Evolutionary conservation across 1,140 invertebrate species (phyloP), one percentile per base, ranked within the genome.

Genomic region (Sycophaga agraensis): DNA sequence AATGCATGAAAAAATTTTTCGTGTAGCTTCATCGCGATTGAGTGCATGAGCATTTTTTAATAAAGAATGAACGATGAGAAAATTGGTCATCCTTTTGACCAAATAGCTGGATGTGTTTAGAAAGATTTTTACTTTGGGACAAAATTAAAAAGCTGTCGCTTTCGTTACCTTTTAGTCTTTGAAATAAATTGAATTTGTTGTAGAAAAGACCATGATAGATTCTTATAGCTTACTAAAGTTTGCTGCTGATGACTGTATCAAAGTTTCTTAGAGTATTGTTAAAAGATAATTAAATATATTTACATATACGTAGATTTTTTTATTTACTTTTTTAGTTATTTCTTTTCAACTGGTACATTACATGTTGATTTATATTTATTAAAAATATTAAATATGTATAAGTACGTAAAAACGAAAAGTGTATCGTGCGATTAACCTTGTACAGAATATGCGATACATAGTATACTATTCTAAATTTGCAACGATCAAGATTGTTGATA

Each of bases 321-420:
- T 59, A 28, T 62, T 22, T 54, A 59, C 39, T 64, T 66, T 48
- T 59, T 45, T 48, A 66, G 57, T 39, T 64, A 69, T 63, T 65
- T 63, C 59, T 66, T 63, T 64, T 66, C 64, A 55, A 63, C 63
- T 46, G 60, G 49, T 60, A 66, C 48, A 54, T 46, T 48, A 65
- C 67, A 65, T 63, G 59, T 65, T 67, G 68, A 66, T 60, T 51
- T 66, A 56, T 68, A 69, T 67, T 68, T 67, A 60, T 68, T 67
- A 60, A 68, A 69, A 66, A 53, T 68, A 56, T 62, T 66, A 69
- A 68, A 65, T 48, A 55, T 63, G 64, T 66, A 66, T 68, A 53
- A 59, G 46, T 60, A 54, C 46, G 55, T 60, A 64, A 60, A 53
- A 53, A 21, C 60, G 61, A 60, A 62, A 45, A 37, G 59, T 58